Evolutionary conservation across 1,140 invertebrate genomes (phyloP).

Genomic region (Bathynomus jamesi): DNA sequence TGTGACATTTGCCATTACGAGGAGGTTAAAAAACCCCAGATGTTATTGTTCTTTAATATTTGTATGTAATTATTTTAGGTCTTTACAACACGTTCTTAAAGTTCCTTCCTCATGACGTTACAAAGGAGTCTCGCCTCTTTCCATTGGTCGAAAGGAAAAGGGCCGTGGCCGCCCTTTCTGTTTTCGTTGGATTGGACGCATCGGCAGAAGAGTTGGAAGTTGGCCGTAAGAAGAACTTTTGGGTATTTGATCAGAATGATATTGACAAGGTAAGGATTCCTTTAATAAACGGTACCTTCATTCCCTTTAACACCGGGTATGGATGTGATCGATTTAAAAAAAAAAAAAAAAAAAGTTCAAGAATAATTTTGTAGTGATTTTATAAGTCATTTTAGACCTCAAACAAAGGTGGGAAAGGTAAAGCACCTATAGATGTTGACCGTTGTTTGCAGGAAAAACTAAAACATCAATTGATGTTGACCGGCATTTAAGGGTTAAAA

Average conservation of each 20-base stretch:
- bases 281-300: not conserved
- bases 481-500: too few species aligned
- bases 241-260: conserved; percentile 42
- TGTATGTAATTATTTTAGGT: too few species aligned
- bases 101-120: conserved; percentile 42
- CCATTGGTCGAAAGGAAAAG: conserved; percentile 36
- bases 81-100: conserved; percentile 29
- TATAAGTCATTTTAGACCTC: too few species aligned
- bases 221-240: conserved; percentile 41
- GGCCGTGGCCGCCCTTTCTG: conserved; percentile 39
- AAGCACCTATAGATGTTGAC: too few species aligned
- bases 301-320: not conserved
- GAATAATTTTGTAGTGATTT: too few species aligned
- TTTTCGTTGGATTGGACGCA: conserved; percentile 44
- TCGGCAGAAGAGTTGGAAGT: conserved; percentile 42
- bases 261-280: conserved; percentile 33
- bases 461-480: too few species aligned
- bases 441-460: too few species aligned
- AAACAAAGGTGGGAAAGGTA: too few species aligned
- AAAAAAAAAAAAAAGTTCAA: not conserved
- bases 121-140: conserved; percentile 41
- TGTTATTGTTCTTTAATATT: too few species aligned
- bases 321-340: too few species aligned
- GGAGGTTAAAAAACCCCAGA: too few species aligned
- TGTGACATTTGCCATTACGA: too few species aligned